These are phyloP conservation scores for Ceratina calcarata DNA, from an alignment of 1,140 invertebrate species.

Conservation along the genomic window DNA sequence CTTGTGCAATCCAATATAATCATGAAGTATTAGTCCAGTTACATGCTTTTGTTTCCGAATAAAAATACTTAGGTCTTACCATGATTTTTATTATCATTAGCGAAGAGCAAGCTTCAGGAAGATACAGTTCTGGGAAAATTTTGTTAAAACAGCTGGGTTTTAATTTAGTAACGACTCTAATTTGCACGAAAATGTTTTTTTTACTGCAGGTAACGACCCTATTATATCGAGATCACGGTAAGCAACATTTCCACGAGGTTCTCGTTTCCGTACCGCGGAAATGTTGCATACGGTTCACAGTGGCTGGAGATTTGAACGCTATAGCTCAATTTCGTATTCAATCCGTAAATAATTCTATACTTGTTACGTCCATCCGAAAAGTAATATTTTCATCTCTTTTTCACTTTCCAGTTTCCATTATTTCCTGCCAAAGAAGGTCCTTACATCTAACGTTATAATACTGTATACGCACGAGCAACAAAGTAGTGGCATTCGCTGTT, in stretches of 20 bases:
- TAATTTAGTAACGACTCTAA: constrained; percentile 4
- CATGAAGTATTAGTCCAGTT: too few relatives aligned
- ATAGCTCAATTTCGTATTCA: constrained; percentile 14
- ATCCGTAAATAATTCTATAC: not conserved
- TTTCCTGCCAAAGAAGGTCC: too few relatives aligned
- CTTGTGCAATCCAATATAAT: too few relatives aligned
- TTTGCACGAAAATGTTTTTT: constrained; percentile 15
- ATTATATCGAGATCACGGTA: constrained; percentile 20
- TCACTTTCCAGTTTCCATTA: not conserved
- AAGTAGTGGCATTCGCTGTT: not conserved
- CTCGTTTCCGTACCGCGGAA: not conserved
- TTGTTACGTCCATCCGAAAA: not conserved
- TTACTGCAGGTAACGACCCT: constrained; percentile 13
- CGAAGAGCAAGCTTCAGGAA: not conserved
- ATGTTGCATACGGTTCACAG: not conserved
- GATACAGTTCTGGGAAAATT: not conserved
- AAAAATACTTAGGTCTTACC: too few relatives aligned
- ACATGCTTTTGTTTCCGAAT: too few relatives aligned
- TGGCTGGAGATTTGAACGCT: constrained; percentile 6
- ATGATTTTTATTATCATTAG: not conserved
- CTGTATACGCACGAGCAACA: not conserved
- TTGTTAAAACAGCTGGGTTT: constrained; percentile 12
- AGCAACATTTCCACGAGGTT: not conserved
- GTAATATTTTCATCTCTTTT: not conserved
- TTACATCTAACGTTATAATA: not conserved